Evolutionary conservation across 2,888 invertebrate genomes (phyloP).

Genomic region (Acrobasis repandana): DNA sequence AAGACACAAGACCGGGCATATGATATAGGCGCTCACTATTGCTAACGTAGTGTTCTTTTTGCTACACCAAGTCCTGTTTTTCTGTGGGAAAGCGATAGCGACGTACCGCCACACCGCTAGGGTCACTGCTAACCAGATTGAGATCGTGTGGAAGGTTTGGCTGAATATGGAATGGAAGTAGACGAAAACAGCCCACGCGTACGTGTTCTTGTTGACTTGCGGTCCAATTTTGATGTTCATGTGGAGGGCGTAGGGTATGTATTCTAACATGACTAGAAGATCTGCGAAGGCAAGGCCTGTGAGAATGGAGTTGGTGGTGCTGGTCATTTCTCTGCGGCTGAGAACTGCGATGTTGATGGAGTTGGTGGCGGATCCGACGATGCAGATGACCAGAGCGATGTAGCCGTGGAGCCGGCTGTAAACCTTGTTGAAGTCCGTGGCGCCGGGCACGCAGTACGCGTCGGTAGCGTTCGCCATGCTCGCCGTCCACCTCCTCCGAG

Average conservation of each 20-base stretch:
- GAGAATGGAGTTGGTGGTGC: conserved; percentile 95
- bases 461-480: conserved; percentile 70
- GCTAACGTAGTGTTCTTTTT: conserved; percentile 89
- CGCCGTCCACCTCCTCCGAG: conserved; percentile 39
- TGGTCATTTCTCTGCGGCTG: conserved; percentile 94
- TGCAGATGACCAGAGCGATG: conserved; percentile 92
- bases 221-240: conserved; percentile 86
- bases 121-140: conserved; percentile 96
- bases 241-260: conserved; percentile 94
- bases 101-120: conserved; percentile 96
- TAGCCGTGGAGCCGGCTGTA: conserved; percentile 92
- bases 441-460: conserved; percentile 81
- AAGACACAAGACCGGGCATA: conserved; percentile 92
- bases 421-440: conserved; percentile 83
- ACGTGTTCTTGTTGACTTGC: conserved; percentile 80
- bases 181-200: conserved; percentile 92
- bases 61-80: conserved; percentile 91
- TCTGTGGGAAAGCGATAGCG: conserved; percentile 91
- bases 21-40: conserved; percentile 89
- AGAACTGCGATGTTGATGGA: conserved; percentile 95
- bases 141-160: conserved; percentile 94
- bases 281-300: conserved; percentile 96
- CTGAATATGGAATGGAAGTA: conserved; percentile 95
- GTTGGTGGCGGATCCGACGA: conserved; percentile 95
- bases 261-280: conserved; percentile 96